Evolutionary conservation across 1,140 invertebrate genomes (phyloP).

Genomic region (Phenacoccus solenopsis): DNA sequence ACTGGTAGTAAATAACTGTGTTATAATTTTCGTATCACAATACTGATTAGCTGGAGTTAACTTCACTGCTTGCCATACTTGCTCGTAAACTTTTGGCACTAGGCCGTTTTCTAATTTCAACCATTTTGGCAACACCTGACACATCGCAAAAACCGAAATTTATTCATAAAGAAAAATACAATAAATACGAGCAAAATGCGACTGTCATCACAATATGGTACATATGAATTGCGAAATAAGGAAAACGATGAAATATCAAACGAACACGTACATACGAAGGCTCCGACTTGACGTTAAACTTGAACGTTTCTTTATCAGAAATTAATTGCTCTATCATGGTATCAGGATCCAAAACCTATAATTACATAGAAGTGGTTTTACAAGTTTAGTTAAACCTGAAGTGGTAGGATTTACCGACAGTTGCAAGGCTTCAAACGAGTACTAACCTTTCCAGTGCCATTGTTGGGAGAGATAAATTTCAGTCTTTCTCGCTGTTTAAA

Average conservation of each 20-base stretch:
- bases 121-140: slow-evolving; percentile 33
- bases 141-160: background rate
- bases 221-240: background rate
- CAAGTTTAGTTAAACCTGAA: background rate
- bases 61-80: slow-evolving; percentile 37
- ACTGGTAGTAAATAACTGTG: slow-evolving; percentile 46
- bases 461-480: background rate
- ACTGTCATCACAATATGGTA: background rate
- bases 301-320: slow-evolving; percentile 6
- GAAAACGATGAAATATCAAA: background rate
- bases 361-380: background rate
- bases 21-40: slow-evolving; percentile 46
- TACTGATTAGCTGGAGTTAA: slow-evolving; percentile 31
- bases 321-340: slow-evolving; percentile 8
- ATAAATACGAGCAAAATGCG: background rate
- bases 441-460: background rate
- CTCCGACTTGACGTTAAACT: background rate
- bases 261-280: background rate
- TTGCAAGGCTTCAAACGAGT: background rate
- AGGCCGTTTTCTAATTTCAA: slow-evolving; percentile 36
- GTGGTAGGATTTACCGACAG: background rate
- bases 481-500: slow-evolving; percentile 6
- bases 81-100: slow-evolving; percentile 38
- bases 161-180: background rate
- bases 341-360: slow-evolving; percentile 9